phyloP scores from a whole-genome alignment of 2,797 vertebrate genomes.

The Podarcis lilfordi region DNA sequence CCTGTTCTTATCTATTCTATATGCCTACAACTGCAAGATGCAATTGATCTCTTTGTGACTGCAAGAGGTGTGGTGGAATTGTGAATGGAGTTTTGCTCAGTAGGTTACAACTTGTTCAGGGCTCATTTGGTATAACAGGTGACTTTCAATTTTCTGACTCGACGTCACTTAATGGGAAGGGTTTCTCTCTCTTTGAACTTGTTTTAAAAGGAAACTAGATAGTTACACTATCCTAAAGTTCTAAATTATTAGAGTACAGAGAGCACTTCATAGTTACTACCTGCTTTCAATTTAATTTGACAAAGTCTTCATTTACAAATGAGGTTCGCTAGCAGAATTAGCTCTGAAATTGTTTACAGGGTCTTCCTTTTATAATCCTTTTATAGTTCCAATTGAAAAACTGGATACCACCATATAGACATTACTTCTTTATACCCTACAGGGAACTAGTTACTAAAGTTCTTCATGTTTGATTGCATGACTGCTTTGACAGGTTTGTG shows the following conservation, averaged over 20 bases:
- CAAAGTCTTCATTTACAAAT: neutral
- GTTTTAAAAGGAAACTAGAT: conserved; percentile 22
- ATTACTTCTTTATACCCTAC: neutral
- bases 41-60: no score
- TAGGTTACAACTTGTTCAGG: no score
- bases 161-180: no score
- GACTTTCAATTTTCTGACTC: no score
- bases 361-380: neutral
- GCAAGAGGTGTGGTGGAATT: no score
- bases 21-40: no score
- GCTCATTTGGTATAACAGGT: no score
- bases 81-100: no score
- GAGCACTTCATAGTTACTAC: conserved; percentile 17
- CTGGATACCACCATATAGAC: neutral
- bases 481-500: neutral
- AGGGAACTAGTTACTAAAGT: neutral
- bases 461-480: neutral
- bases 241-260: conserved; percentile 31
- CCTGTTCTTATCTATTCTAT: no score
- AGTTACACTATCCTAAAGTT: conserved; percentile 22
- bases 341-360: neutral
- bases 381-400: neutral
- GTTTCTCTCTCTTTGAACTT: no score
- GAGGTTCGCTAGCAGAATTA: neutral
- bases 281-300: conserved; percentile 24